These are phyloP conservation scores for Mimachlamys varia DNA, from an alignment of 2,888 invertebrate genomes.

Conservation along the genomic window DNA sequence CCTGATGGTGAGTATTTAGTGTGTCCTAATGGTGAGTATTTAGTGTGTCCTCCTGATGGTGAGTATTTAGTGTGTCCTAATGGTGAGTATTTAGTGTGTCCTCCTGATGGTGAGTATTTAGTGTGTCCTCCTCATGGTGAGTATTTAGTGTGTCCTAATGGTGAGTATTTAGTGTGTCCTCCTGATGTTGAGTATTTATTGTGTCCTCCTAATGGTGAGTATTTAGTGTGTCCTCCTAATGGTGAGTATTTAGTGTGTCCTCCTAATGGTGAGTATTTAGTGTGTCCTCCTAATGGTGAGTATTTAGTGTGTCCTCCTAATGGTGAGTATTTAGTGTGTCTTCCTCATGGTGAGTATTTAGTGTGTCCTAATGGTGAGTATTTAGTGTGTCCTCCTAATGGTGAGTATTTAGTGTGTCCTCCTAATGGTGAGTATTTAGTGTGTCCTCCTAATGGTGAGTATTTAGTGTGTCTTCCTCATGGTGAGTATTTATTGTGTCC, in stretches of 20 bases:
- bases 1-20: background rate
- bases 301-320: background rate
- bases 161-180: background rate
- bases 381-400: background rate
- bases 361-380: slow-evolving; percentile 1
- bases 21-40: background rate
- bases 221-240: background rate
- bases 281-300: slow-evolving; percentile 14
- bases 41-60: background rate
- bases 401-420: background rate
- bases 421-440: background rate
- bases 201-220: slow-evolving; percentile 18
- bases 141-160: background rate
- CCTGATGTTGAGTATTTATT: no score
- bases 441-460: slow-evolving; percentile 14
- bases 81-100: background rate
- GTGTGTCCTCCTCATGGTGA: background rate
- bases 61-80: background rate
- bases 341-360: background rate
- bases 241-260: background rate
- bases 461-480: background rate
- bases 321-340: background rate
- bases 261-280: background rate
- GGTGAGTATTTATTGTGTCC: no score
- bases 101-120: background rate